Evolutionary conservation across 2,113 vertebrate species (phyloP).

Genomic region (Mormyrus lacerda): DNA sequence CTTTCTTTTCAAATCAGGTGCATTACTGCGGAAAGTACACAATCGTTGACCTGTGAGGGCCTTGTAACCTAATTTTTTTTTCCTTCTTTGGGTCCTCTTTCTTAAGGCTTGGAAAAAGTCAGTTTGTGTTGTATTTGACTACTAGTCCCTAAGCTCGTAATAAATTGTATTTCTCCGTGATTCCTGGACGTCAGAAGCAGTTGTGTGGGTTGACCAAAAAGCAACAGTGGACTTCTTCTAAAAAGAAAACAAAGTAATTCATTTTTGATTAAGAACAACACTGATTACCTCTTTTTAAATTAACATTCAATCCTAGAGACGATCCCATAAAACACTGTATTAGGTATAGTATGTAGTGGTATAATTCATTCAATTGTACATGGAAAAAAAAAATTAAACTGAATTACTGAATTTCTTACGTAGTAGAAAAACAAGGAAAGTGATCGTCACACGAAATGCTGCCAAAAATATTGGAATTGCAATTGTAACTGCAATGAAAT

Average conservation of each 20-base stretch:
- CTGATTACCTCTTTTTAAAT: background rate
- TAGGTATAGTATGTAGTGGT: background rate
- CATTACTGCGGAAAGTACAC: background rate
- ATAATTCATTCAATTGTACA: background rate
- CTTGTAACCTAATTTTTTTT: background rate
- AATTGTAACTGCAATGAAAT: background rate
- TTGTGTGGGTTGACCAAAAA: background rate
- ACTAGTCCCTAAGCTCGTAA: background rate
- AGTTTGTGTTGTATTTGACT: background rate
- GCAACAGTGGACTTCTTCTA: conserved; percentile 14
- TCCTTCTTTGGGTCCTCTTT: background rate
- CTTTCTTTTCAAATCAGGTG: background rate
- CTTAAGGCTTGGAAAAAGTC: background rate
- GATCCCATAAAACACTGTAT: background rate
- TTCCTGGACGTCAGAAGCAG: background rate
- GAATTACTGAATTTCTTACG: conserved; percentile 7
- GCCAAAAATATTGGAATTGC: background rate
- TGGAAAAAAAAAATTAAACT: background rate
- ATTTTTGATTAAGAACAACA: background rate
- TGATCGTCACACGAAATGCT: background rate
- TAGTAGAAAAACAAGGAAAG: background rate
- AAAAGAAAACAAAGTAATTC: background rate
- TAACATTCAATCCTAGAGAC: background rate
- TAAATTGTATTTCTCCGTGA: background rate
- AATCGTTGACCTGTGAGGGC: background rate